phyloP scores from a whole-genome alignment of 1,140 invertebrate genomes.

The Drosophila malerkotliana region DNA sequence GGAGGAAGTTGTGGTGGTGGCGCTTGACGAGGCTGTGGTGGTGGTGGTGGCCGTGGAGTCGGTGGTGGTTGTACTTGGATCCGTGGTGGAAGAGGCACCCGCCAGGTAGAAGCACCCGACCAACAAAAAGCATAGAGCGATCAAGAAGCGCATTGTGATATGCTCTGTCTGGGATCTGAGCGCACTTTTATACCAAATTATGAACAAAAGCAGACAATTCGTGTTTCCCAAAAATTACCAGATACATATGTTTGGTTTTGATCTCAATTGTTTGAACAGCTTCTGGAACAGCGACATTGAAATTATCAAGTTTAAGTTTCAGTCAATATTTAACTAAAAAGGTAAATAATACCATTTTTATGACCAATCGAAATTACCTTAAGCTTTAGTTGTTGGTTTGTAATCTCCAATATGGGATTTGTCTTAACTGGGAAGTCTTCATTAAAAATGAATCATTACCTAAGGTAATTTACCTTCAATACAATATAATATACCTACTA shows the following conservation, averaged over 20 bases:
- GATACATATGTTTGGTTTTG: slow-evolving; percentile 4
- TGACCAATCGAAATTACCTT: no score
- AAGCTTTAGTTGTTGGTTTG: no score
- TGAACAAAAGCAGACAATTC: no score
- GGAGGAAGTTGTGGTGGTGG: slow-evolving; percentile 13
- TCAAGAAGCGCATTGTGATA: slow-evolving; percentile 34
- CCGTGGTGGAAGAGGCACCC: not conserved
- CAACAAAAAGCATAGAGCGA: slow-evolving; percentile 16
- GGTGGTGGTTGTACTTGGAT: not conserved
- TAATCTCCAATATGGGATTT: no score
- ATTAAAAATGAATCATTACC: no score
- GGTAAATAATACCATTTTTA: no score
- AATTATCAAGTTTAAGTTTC: not conserved
- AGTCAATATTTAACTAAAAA: no score
- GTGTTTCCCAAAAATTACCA: slow-evolving; percentile 1
- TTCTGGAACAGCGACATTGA: not conserved
- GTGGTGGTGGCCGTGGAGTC: slow-evolving; percentile 1
- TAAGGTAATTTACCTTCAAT: no score
- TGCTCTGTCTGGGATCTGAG: not conserved
- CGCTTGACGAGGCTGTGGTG: slow-evolving; percentile 8
- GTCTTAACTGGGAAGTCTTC: no score
- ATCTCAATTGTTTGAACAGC: slow-evolving; percentile 21
- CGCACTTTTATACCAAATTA: slow-evolving; percentile 26
- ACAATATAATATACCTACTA: no score
- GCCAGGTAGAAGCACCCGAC: slow-evolving; percentile 21